These are phyloP conservation scores for Tenrec ecaudatus DNA, from an alignment of 2,113 vertebrate species.

Conservation along the genomic window DNA sequence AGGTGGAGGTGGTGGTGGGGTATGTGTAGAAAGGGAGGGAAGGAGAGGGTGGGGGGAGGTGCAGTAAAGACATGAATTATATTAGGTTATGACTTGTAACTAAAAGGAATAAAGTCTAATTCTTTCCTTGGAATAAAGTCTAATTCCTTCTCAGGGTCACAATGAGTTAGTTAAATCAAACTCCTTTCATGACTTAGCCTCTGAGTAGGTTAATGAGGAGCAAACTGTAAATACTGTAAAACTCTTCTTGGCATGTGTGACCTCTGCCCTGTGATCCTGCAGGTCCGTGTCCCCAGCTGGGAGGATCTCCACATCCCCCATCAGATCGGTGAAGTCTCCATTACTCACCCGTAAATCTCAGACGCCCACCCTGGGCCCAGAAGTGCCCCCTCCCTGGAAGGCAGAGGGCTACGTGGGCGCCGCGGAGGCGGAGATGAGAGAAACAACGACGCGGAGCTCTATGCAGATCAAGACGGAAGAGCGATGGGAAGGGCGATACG, in stretches of 20 bases:
- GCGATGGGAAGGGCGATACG: slow-evolving; percentile 90
- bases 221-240: too few species aligned
- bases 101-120: too few species aligned
- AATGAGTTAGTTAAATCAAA: slow-evolving; percentile 34
- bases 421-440: slow-evolving; percentile 88
- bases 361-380: slow-evolving; percentile 80
- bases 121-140: slow-evolving; percentile 29
- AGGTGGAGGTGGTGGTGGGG: too few species aligned
- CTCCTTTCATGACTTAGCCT: background rate
- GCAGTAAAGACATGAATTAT: background rate
- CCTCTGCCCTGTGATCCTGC: slow-evolving; percentile 25
- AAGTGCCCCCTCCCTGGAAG: slow-evolving; percentile 97
- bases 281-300: slow-evolving; percentile 95
- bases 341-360: slow-evolving; percentile 89
- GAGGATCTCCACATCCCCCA: slow-evolving; percentile 92
- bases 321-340: slow-evolving; percentile 96
- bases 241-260: background rate
- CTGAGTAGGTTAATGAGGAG: background rate
- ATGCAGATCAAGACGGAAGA: slow-evolving; percentile 91
- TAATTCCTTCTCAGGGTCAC: background rate
- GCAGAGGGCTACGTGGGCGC: slow-evolving; percentile 89
- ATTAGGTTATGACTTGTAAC: background rate
- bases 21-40: too few species aligned
- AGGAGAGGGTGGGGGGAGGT: too few species aligned
- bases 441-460: slow-evolving; percentile 86